Conservation (phyloP, 2,797 vertebrate genomes). For the Mycteria americana region DNA sequence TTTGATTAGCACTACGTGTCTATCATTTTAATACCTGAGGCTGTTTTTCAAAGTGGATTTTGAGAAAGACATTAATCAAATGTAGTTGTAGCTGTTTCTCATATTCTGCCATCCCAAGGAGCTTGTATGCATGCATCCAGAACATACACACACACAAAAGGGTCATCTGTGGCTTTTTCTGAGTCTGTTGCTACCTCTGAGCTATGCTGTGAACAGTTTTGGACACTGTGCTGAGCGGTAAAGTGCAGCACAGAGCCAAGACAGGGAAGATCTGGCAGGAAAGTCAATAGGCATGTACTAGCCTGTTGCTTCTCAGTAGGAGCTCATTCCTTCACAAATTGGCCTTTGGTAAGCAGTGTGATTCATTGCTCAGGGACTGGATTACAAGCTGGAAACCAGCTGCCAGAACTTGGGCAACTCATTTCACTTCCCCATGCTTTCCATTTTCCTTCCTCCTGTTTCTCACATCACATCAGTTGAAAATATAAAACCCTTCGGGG, state of each 20-base stretch:
- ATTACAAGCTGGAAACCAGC: slow-evolving; percentile 46
- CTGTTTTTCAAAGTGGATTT: background rate
- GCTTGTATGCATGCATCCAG: background rate
- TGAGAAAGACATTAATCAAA: slow-evolving; percentile 24
- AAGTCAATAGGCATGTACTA: slow-evolving; percentile 39
- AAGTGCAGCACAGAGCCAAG: background rate
- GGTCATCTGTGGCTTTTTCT: background rate
- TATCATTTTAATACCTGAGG: background rate
- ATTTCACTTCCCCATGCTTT: slow-evolving; percentile 11
- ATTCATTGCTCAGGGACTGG: slow-evolving; percentile 52
- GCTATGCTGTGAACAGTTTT: background rate
- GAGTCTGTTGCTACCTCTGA: background rate
- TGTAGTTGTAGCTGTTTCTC: background rate
- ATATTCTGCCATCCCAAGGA: background rate
- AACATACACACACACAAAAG: background rate
- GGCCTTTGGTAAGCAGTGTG: slow-evolving; percentile 51
- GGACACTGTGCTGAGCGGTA: background rate
- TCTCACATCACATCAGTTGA: background rate
- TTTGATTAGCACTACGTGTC: background rate
- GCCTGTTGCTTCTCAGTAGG: slow-evolving; percentile 58
- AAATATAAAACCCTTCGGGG: background rate
- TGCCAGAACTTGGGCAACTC: slow-evolving; percentile 44
- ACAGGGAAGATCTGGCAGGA: slow-evolving; percentile 28
- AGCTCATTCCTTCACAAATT: slow-evolving; percentile 57
- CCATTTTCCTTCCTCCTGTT: slow-evolving; percentile 24